A percentile compares a stretch with the other conserved stretches of the same genome.
These are phyloP conservation scores for Eulacestoma nigropectus DNA, from an alignment of 2,113 vertebrate species.

Conservation along the genomic window DNA sequence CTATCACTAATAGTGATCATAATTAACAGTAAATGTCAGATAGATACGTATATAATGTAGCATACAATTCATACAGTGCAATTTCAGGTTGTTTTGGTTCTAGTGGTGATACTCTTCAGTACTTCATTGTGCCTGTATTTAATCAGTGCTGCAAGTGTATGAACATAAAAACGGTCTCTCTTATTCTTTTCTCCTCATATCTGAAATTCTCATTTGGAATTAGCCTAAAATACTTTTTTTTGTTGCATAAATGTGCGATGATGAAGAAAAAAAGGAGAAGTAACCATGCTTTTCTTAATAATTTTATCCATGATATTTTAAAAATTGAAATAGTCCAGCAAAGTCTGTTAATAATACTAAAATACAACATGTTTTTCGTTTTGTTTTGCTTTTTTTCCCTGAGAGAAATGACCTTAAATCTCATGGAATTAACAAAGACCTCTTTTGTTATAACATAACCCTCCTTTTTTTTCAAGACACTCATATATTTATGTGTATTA, in stretches of 20 bases:
- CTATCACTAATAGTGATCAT: not conserved
- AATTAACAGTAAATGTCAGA: not conserved
- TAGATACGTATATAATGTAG: not conserved
- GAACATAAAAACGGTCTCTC: not conserved
- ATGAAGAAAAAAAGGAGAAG: not conserved
- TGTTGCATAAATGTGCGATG: not conserved
- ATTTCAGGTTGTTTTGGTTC: not conserved
- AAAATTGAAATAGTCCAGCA: not conserved
- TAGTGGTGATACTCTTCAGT: not conserved
- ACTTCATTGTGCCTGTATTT: not conserved
- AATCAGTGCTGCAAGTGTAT: not conserved
- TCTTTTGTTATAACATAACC: not conserved
- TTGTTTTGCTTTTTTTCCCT: not conserved
- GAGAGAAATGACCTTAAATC: not conserved
- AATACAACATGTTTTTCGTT: not conserved
- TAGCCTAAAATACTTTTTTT: not conserved
- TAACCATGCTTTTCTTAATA: not conserved
- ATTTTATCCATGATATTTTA: not conserved
- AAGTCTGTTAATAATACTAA: not conserved
- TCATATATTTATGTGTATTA: not conserved
- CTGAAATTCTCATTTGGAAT: not conserved
- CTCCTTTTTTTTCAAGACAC: rapidly evolving
- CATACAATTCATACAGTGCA: not conserved
- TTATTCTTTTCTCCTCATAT: not conserved
- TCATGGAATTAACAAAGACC: not conserved